Conservation (phyloP, 2,797 vertebrate species). For the Ptychobarbus kaznakovi region DNA sequence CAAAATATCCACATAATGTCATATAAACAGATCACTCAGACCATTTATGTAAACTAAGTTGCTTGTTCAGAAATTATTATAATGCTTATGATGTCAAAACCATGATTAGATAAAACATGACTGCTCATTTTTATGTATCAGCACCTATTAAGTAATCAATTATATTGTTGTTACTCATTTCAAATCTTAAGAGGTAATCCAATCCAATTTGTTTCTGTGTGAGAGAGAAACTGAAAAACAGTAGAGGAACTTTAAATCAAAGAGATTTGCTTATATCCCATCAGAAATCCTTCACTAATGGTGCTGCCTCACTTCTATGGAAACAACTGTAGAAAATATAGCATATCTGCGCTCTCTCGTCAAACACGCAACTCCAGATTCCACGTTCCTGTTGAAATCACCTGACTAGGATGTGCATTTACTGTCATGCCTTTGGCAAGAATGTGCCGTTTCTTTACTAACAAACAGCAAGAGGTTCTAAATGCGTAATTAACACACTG, state of each 20-base stretch:
- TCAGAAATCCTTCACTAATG: not conserved
- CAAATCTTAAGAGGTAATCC: not conserved
- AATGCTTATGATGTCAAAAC: not conserved
- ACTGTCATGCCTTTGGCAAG: conserved; percentile 14
- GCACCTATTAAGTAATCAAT: not conserved
- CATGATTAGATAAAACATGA: not conserved
- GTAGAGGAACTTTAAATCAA: not conserved
- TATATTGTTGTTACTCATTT: not conserved
- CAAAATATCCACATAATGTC: not conserved
- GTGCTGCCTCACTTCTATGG: not conserved
- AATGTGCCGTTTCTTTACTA: conserved; percentile 9
- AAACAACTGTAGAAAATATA: conserved; percentile 9
- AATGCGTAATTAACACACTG: not conserved
- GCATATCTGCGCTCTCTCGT: conserved; percentile 17
- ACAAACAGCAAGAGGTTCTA: conserved; percentile 13
- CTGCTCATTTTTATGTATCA: not conserved
- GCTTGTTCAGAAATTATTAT: not conserved
- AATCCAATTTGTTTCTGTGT: not conserved
- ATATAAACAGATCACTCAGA: not conserved
- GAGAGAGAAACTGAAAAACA: not conserved
- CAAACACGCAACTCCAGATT: conserved; percentile 49
- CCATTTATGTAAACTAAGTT: not conserved
- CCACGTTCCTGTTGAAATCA: conserved; percentile 6
- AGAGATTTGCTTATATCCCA: not conserved
- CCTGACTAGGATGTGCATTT: conserved; percentile 27